Base-by-base conservation (phyloP, 2,888 invertebrate species). In the Oxystoma pomonae region DNA sequence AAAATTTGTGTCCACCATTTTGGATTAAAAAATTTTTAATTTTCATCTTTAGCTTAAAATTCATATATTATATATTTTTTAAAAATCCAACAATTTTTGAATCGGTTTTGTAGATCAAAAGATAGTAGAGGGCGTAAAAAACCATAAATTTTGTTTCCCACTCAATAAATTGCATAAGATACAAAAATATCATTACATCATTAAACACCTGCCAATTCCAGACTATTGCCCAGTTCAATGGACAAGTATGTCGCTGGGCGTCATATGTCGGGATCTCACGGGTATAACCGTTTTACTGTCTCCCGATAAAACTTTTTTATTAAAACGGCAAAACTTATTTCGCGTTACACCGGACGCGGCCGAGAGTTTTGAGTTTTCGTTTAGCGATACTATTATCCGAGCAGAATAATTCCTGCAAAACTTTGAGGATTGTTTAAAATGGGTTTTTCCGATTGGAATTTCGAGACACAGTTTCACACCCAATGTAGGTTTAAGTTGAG, bases 251-350 rank as follows among this genome's bases (percentile, higher is more conserved):
- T 16, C 17, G 17, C 3, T 5, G 53, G 53, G n/a, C 53, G n/a
- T 53, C 53, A 53, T n/a, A 53, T 53, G 53, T 53, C 19, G 3
- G 53, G n/a, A 53, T 53, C 53, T 53, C 53, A 53, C 53, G 53
- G 19, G 53, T 5, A 53, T 53, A n/a, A 5, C n/a, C 5, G 53
- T 16, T n/a, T 19, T 53, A 35, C 35, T 35, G 35, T 35, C 35
- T 35, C 17, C n/a, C n/a, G 53, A 53, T 53, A 53, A 53, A 53
- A 53, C 53, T 53, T 53, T 53, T 53, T 53, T 53, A 53, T 53
- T 53, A 53, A 53, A 53, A 53, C 53, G 19, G 3, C n/a, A 53
- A 19, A 53, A 53, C 53, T 53, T 53, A 53, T 53, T 53, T 53
- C 53, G 53, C 53, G 53, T 53, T 16, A 35, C 12, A 35, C 35